Evolutionary conservation across 2,888 invertebrate genomes (phyloP).

Genomic region (Spisula solida): DNA sequence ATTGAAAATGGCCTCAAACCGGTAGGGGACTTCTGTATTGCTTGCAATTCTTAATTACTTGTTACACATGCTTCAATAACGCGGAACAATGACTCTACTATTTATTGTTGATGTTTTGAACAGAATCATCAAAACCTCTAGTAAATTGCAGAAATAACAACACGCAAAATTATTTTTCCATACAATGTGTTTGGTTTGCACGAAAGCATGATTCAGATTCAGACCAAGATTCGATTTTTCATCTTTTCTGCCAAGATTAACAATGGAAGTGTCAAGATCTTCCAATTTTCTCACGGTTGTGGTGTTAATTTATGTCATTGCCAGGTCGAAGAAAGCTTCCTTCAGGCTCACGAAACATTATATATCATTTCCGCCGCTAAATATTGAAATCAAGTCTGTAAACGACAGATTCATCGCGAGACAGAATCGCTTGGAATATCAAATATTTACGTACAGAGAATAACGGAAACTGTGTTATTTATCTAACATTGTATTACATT

Average conservation of each 20-base stretch:
- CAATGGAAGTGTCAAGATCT: background rate
- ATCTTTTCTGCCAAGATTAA: slow-evolving; percentile 4
- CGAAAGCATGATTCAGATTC: background rate
- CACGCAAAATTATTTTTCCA: background rate
- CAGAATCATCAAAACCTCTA: no score
- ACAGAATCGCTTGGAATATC: background rate
- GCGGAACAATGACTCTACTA: no score
- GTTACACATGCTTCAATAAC: no score
- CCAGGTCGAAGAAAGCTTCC: background rate
- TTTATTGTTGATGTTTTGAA: no score
- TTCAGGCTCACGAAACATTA: background rate
- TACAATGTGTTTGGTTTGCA: background rate
- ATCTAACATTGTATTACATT: background rate
- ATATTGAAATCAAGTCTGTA: slow-evolving; percentile 13
- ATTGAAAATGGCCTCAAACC: no score
- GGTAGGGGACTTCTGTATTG: no score
- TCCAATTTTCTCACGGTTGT: slow-evolving; percentile 2
- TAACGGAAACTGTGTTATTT: background rate
- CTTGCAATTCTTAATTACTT: no score
- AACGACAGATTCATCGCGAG: background rate
- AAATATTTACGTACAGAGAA: background rate
- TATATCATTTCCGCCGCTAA: background rate
- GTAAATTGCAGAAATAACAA: background rate
- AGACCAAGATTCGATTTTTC: background rate
- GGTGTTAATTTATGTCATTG: slow-evolving; percentile 5